These are phyloP conservation scores for Drusus annulatus DNA, from an alignment of 1,140 invertebrate species.

Conservation along the genomic window DNA sequence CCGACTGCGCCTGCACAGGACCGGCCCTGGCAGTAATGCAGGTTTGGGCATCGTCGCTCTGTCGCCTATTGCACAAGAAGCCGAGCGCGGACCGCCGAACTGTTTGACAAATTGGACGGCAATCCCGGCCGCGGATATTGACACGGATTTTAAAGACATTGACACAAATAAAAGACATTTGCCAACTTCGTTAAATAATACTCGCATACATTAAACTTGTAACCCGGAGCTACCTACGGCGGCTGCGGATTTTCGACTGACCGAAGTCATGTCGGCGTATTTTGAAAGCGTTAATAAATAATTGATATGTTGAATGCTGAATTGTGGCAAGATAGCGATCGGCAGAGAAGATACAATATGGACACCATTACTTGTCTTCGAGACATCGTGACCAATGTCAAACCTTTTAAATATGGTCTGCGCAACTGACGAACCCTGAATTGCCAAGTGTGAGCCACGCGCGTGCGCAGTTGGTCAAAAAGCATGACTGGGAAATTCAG, in stretches of 20 bases:
- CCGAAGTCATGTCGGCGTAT: background rate
- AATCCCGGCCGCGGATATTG: slow-evolving; percentile 27
- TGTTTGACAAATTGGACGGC: slow-evolving; percentile 14
- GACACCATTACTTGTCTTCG: too few relatives aligned
- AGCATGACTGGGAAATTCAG: too few relatives aligned
- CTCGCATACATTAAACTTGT: slow-evolving; percentile 12
- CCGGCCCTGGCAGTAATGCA: background rate
- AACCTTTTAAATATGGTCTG: too few relatives aligned
- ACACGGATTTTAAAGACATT: slow-evolving; percentile 33
- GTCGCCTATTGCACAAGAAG: too few relatives aligned
- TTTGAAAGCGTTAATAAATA: too few relatives aligned
- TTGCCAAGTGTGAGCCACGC: too few relatives aligned
- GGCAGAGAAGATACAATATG: too few relatives aligned
- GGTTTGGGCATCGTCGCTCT: background rate
- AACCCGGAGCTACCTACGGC: background rate
- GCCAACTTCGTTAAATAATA: slow-evolving; percentile 9
- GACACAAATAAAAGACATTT: slow-evolving; percentile 33
- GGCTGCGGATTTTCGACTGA: background rate
- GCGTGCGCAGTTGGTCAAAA: too few relatives aligned
- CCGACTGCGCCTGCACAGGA: background rate
- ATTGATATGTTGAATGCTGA: too few relatives aligned
- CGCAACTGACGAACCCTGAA: too few relatives aligned
- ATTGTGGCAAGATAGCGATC: too few relatives aligned
- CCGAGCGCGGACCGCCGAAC: background rate
- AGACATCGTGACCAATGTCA: too few relatives aligned